A percentile compares a stretch with the other conserved stretches of the same genome.
Conservation (phyloP, 2,113 vertebrate species). For the Gallinago undulata region DNA sequence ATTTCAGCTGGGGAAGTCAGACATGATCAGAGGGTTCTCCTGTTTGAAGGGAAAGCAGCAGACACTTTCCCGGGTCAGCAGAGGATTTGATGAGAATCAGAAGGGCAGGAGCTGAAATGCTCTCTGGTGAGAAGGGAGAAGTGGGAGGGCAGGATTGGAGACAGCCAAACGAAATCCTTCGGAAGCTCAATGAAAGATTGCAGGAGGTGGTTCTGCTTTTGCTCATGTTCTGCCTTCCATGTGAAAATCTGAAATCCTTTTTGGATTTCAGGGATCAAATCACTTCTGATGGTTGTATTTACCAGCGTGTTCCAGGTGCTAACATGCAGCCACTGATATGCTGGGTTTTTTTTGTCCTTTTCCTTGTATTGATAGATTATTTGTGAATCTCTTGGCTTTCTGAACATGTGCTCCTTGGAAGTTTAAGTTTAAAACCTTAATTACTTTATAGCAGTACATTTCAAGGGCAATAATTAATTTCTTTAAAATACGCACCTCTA, state of each 20-base stretch:
- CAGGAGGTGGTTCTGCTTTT: not conserved
- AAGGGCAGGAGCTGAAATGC: not conserved
- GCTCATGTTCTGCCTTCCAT: accelerated
- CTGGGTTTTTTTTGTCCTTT: not conserved
- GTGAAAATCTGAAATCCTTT: not conserved
- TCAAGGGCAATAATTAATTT: not conserved
- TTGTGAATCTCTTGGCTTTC: not conserved
- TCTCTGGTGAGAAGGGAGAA: not conserved
- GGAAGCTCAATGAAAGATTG: not conserved
- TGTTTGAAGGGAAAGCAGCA: not conserved
- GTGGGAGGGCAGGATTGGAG: not conserved
- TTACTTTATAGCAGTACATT: accelerated
- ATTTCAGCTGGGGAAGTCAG: not conserved
- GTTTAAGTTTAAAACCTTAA: not conserved
- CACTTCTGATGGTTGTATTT: not conserved
- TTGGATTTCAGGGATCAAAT: not conserved
- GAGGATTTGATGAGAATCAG: not conserved
- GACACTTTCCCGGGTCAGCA: not conserved
- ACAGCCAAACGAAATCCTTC: not conserved
- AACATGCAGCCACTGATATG: not conserved
- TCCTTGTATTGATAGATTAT: not conserved
- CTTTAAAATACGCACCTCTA: not conserved
- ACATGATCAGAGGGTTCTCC: not conserved
- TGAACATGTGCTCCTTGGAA: not conserved
- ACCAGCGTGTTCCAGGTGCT: not conserved